phyloP scores from a whole-genome alignment of 2,113 vertebrate genomes.

The Pterocles burchelli region DNA sequence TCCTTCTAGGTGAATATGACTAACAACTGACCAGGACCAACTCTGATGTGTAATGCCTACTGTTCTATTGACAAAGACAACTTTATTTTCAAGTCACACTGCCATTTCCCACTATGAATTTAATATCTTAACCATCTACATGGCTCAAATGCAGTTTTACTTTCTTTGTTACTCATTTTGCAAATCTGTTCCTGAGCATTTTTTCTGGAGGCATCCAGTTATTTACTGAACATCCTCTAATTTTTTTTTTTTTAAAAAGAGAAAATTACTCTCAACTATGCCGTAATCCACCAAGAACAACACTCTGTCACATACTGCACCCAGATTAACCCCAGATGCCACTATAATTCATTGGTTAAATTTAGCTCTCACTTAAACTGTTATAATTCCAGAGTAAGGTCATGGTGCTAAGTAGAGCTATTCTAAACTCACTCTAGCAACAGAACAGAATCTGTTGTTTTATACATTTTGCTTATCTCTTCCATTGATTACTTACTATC shows the following conservation, averaged over 20 bases:
- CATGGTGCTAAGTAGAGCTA: background rate
- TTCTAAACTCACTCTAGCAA: background rate
- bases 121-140: background rate
- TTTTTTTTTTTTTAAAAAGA: background rate
- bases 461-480: background rate
- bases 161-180: background rate
- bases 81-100: background rate
- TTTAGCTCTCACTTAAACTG: conserved; percentile 18
- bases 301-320: background rate
- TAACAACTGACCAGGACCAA: background rate
- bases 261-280: background rate
- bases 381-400: background rate
- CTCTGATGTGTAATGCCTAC: background rate
- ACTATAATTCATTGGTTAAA: conserved; percentile 34
- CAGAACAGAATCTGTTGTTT: background rate
- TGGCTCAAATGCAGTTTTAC: background rate
- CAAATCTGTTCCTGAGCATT: background rate
- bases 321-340: conserved; percentile 50
- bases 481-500: background rate
- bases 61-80: background rate
- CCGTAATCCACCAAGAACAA: background rate
- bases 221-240: background rate
- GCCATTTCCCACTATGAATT: background rate
- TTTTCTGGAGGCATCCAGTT: background rate
- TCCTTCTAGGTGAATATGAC: background rate